Conservation (phyloP, 2,797 vertebrate species). For the Melanotaenia boesemani region DNA sequence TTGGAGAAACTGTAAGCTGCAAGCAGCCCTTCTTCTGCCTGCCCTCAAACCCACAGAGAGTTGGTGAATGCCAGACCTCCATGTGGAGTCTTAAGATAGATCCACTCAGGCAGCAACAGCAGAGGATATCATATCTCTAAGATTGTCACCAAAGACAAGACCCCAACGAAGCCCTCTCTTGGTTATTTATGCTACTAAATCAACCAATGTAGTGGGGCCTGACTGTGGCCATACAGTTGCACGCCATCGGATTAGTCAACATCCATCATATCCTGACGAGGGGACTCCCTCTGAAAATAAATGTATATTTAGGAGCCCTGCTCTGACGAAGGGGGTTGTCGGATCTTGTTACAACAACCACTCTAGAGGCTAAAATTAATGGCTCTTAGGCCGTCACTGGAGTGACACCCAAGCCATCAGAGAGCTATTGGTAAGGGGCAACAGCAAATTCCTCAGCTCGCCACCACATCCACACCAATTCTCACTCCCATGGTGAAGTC, state of each 20-base stretch:
- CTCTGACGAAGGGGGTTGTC: slow-evolving; percentile 50
- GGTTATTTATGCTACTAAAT: slow-evolving; percentile 71
- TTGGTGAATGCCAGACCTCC: slow-evolving; percentile 83
- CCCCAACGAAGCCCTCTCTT: slow-evolving; percentile 63
- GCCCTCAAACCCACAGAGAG: slow-evolving; percentile 75
- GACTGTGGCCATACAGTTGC: slow-evolving; percentile 69
- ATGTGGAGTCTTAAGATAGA: slow-evolving; percentile 84
- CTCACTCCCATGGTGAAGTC: slow-evolving; percentile 66
- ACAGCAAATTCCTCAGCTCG: slow-evolving; percentile 76
- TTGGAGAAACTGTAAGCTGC: slow-evolving; percentile 74
- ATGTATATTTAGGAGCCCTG: slow-evolving; percentile 79
- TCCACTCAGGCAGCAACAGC: slow-evolving; percentile 78
- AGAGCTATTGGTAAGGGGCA: slow-evolving; percentile 78
- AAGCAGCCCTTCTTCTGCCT: slow-evolving; percentile 71
- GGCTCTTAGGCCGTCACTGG: slow-evolving; percentile 78
- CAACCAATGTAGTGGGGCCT: slow-evolving; percentile 55
- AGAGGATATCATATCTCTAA: slow-evolving; percentile 79
- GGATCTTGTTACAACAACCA: slow-evolving; percentile 83
- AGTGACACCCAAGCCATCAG: slow-evolving; percentile 80
- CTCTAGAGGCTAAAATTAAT: slow-evolving; percentile 86
- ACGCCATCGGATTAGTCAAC: slow-evolving; percentile 78
- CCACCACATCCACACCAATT: slow-evolving; percentile 77
- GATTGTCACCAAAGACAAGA: slow-evolving; percentile 80
- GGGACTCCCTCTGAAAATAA: slow-evolving; percentile 82
- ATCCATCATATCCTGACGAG: slow-evolving; percentile 82